Conservation (phyloP, 2,888 invertebrate species). For the Drosophila greeni region DNA sequence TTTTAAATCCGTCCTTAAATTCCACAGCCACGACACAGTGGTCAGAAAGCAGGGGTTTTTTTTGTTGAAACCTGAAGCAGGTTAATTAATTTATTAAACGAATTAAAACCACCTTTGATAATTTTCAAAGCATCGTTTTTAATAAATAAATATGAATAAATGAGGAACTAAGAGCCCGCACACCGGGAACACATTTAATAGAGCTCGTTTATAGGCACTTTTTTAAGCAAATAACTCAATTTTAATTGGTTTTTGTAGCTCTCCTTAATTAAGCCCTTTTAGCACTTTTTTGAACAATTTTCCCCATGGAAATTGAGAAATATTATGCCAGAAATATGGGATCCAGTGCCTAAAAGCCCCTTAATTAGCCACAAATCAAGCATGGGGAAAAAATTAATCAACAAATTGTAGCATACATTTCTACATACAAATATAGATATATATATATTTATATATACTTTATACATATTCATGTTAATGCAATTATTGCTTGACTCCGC, state of each 20-base stretch:
- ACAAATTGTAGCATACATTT: background rate
- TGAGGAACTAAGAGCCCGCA: background rate
- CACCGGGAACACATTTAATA: background rate
- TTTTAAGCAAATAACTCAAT: background rate
- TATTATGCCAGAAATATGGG: conserved; percentile 2
- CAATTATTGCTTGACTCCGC: conserved; percentile 28
- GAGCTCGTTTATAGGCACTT: background rate
- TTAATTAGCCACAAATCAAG: conserved; percentile 18
- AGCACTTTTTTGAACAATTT: background rate
- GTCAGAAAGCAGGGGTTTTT: too few species aligned
- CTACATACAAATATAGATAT: background rate
- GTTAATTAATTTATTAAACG: background rate
- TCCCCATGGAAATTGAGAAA: background rate
- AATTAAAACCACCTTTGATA: background rate
- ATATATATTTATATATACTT: background rate
- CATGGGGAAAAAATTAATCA: conserved; percentile 1
- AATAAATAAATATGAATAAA: background rate
- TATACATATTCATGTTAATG: conserved; percentile 15
- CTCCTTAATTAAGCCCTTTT: background rate
- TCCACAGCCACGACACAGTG: conserved; percentile 5
- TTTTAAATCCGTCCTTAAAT: conserved; percentile 1
- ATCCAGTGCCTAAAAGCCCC: conserved; percentile 1
- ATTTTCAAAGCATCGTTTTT: background rate
- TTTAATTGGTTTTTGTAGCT: background rate
- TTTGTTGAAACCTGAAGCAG: too few species aligned